These are phyloP conservation scores for Phengaris arion DNA, from an alignment of 2,888 invertebrate genomes.

Conservation along the genomic window DNA sequence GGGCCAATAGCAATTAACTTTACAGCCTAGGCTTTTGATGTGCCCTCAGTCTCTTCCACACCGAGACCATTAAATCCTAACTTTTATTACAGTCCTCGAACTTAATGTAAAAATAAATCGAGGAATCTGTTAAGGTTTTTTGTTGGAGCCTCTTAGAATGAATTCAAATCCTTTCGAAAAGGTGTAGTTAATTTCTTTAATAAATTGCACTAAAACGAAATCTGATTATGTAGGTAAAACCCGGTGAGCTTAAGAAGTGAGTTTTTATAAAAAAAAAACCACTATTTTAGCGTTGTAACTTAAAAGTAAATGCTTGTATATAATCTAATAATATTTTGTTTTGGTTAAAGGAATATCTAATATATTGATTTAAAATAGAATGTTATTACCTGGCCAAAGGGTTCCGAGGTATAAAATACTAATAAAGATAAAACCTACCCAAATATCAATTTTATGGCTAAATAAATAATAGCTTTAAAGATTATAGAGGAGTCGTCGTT, in stretches of 20 bases:
- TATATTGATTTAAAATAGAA: not conserved
- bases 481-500: slow-evolving; percentile 30
- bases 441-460: not conserved
- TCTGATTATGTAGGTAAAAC: too few relatives aligned
- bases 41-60: slow-evolving; percentile 40
- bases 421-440: slow-evolving; percentile 18
- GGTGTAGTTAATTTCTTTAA: too few relatives aligned
- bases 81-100: slow-evolving; percentile 39
- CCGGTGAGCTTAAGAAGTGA: too few relatives aligned
- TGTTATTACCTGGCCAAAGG: slow-evolving; percentile 5
- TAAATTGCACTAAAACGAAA: too few relatives aligned
- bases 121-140: not conserved
- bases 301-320: too few relatives aligned
- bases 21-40: slow-evolving; percentile 49
- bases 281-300: too few relatives aligned
- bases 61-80: slow-evolving; percentile 40
- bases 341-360: not conserved
- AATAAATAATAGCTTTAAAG: slow-evolving; percentile 26
- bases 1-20: slow-evolving; percentile 48
- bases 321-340: not conserved
- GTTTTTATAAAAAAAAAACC: too few relatives aligned
- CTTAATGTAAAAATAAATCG: not conserved
- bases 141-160: too few relatives aligned
- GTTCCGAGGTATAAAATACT: not conserved
- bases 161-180: too few relatives aligned